These are phyloP conservation scores for Ophiodon elongatus DNA, from an alignment of 2,113 vertebrate species.

Conservation along the genomic window DNA sequence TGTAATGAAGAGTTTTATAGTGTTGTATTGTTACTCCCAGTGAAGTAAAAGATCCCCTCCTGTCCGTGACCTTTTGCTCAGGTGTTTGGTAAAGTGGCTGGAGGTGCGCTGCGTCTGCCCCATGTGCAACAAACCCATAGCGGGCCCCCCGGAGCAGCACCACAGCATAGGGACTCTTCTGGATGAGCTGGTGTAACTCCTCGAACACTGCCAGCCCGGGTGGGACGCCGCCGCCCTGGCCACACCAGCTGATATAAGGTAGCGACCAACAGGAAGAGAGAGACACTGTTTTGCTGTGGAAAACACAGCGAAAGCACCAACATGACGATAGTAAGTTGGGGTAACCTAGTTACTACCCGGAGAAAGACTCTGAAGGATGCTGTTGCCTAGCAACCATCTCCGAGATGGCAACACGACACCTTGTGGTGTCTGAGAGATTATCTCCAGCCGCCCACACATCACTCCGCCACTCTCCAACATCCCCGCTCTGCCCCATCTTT, in stretches of 20 bases:
- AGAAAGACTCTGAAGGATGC: slow-evolving; percentile 70
- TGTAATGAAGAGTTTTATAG: not conserved
- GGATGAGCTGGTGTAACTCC: slow-evolving; percentile 79
- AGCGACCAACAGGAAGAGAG: slow-evolving; percentile 45
- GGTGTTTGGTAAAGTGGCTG: slow-evolving; percentile 85
- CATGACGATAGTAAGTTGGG: slow-evolving; percentile 51
- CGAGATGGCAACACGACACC: slow-evolving; percentile 68
- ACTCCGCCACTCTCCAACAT: slow-evolving; percentile 65
- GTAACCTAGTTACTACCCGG: slow-evolving; percentile 73
- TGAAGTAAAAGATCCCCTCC: not conserved
- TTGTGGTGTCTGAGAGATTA: slow-evolving; percentile 72
- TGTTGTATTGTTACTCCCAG: not conserved
- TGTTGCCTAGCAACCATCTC: slow-evolving; percentile 78
- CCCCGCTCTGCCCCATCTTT: slow-evolving; percentile 49
- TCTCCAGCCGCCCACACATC: slow-evolving; percentile 71
- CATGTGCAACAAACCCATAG: slow-evolving; percentile 85
- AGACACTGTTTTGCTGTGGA: slow-evolving; percentile 49
- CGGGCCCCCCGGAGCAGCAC: slow-evolving; percentile 77
- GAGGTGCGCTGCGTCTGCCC: slow-evolving; percentile 85
- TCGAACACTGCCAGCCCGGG: slow-evolving; percentile 8
- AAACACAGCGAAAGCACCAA: slow-evolving; percentile 47
- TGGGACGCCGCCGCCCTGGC: not conserved
- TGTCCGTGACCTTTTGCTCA: slow-evolving; percentile 27
- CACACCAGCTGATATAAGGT: slow-evolving; percentile 50
- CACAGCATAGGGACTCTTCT: slow-evolving; percentile 82